Conservation (phyloP, 2,888 invertebrate species). For the Cosmia trapezina region DNA sequence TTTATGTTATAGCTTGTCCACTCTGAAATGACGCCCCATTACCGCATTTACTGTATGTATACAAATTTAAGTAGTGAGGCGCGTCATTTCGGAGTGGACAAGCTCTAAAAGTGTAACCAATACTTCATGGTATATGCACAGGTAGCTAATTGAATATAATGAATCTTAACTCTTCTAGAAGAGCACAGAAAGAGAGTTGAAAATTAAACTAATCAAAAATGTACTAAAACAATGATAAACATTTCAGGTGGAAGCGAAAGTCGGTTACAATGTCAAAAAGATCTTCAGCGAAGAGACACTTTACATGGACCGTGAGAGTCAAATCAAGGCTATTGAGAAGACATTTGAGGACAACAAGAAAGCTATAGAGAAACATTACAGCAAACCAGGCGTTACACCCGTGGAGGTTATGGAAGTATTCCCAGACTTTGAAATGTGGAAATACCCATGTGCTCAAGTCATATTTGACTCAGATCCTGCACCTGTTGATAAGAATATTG, state of each 20-base stretch:
- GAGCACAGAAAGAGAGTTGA: too few species aligned
- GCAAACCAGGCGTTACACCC: conserved; percentile 98
- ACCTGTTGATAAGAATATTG: conserved; percentile 95
- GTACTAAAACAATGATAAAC: background rate
- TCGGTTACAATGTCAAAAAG: conserved; percentile 99
- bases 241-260: conserved; percentile 97
- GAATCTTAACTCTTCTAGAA: too few species aligned
- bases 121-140: background rate
- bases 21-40: too few species aligned
- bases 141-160: background rate
- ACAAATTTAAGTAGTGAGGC: too few species aligned
- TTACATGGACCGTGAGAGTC: conserved; percentile 98
- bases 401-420: conserved; percentile 96
- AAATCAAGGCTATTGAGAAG: conserved; percentile 99
- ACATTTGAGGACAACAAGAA: conserved; percentile 98
- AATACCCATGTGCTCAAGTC: conserved; percentile 99
- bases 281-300: conserved; percentile 97
- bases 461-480: conserved; percentile 99
- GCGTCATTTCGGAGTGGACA: too few species aligned
- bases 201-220: background rate
- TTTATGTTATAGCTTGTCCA: background rate
- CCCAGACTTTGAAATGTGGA: conserved; percentile 99
- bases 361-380: conserved; percentile 97
- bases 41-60: too few species aligned
- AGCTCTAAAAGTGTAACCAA: background rate